A percentile compares a stretch with the other conserved stretches of the same genome.
Evolutionary conservation across 64 coral and sea anemone species (phyloP).

Genomic region (Catalaphyllia jardinei): DNA sequence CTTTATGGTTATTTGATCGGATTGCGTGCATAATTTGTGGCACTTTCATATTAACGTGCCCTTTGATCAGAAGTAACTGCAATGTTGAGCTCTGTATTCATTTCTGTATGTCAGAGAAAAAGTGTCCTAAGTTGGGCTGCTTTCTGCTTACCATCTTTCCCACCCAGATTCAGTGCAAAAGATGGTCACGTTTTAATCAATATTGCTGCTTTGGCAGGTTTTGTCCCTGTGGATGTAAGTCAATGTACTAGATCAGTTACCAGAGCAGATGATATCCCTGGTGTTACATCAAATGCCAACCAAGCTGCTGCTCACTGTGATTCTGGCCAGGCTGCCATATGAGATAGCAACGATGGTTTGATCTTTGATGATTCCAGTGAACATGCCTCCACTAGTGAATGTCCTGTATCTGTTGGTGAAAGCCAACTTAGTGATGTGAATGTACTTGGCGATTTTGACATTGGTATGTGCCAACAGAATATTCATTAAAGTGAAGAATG

Average conservation of each 20-base stretch:
- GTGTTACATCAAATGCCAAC: too few species aligned
- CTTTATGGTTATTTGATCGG: conserved; percentile 30
- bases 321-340: too few species aligned
- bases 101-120: neutral
- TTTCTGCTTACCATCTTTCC: conserved; percentile 38
- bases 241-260: conserved; percentile 63
- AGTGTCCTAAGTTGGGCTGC: conserved; percentile 19
- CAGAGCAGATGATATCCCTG: too few species aligned
- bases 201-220: conserved; percentile 55
- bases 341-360: conserved; percentile 54
- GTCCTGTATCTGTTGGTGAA: conserved; percentile 54
- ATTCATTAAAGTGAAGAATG: too few species aligned
- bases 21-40: conserved; percentile 36
- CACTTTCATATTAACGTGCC: conserved; percentile 38
- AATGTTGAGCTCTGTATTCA: neutral
- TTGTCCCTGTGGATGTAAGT: conserved; percentile 50
- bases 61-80: conserved; percentile 8
- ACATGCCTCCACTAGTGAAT: conserved; percentile 34
- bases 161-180: conserved; percentile 31
- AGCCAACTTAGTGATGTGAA: conserved; percentile 49
- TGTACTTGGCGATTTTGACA: conserved; percentile 39
- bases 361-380: too few species aligned
- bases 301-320: too few species aligned
- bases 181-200: conserved; percentile 3
- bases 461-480: conserved; percentile 61